Evolutionary conservation across 2,113 vertebrate genomes (phyloP).

Genomic region (Capreolus pygargus): DNA sequence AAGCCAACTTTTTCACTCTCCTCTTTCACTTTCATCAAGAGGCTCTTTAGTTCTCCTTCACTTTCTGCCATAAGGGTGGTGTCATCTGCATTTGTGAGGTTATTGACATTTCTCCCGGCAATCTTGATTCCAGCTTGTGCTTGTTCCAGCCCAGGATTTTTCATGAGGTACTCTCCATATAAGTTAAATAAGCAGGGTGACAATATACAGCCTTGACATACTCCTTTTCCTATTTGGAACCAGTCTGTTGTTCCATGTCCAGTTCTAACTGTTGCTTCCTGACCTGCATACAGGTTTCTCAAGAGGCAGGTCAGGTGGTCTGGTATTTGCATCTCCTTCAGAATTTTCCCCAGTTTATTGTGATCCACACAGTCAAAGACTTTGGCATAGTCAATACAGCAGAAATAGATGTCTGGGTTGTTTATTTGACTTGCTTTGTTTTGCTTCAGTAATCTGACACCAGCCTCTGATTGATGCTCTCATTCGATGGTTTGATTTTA

Average conservation of each 20-base stretch:
- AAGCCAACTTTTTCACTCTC: neutral
- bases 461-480: neutral
- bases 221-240: neutral
- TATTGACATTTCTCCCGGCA: neutral
- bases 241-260: neutral
- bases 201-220: neutral
- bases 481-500: neutral
- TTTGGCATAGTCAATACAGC: neutral
- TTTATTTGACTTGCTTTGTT: neutral
- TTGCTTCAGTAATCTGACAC: neutral
- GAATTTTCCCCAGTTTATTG: neutral
- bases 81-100: neutral
- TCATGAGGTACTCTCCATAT: neutral
- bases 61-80: neutral
- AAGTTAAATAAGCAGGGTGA: neutral
- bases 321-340: neutral
- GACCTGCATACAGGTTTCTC: neutral
- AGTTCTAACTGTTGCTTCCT: neutral
- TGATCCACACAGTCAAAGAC: neutral
- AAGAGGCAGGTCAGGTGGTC: neutral
- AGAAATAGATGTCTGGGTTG: neutral
- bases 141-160: neutral
- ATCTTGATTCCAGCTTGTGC: neutral
- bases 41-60: neutral
- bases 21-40: neutral